Conservation (phyloP, 2,113 vertebrate genomes). For the Tilapia sparmanii region DNA sequence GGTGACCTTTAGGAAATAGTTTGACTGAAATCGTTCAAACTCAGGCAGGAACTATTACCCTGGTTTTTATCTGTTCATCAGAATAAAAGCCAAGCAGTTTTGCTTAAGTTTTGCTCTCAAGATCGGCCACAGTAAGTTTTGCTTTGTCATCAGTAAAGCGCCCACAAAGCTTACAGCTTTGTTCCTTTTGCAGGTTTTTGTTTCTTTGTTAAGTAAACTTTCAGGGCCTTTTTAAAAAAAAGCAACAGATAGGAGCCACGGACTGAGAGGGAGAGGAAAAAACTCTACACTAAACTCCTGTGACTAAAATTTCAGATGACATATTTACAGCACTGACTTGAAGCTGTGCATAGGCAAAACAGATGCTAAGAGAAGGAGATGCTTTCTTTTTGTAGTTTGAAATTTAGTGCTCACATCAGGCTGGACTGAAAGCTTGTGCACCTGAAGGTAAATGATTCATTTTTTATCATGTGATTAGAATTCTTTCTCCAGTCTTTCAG, state of each 20-base stretch:
- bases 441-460: not conserved
- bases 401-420: not conserved
- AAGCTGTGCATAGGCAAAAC: not conserved
- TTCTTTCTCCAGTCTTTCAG: not conserved
- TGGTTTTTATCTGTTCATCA: not conserved
- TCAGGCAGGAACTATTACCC: not conserved
- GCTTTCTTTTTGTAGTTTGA: not conserved
- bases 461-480: not conserved
- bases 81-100: not conserved
- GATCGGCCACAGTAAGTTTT: not conserved
- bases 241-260: not conserved
- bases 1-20: accelerated
- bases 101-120: not conserved
- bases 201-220: not conserved
- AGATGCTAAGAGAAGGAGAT: not conserved
- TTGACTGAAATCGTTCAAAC: not conserved
- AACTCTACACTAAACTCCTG: not conserved
- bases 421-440: not conserved
- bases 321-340: not conserved
- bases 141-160: not conserved
- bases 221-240: not conserved
- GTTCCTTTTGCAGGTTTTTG: not conserved
- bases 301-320: not conserved
- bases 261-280: not conserved
- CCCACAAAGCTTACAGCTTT: not conserved